Evolutionary conservation across 2,113 vertebrate species (phyloP).

Genomic region (Motacilla tschutschensis): DNA sequence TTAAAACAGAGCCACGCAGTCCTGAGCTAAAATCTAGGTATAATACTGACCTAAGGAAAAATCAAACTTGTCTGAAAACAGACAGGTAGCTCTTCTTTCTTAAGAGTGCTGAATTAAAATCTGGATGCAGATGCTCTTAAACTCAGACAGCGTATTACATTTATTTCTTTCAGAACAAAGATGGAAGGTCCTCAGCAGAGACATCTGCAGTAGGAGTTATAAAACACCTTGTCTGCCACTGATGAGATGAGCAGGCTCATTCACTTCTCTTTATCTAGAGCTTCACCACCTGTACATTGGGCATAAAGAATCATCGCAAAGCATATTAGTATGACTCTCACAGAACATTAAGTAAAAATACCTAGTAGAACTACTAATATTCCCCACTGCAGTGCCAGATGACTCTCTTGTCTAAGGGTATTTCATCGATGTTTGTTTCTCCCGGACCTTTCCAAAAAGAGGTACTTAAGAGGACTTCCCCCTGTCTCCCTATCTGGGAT

Average conservation of each 20-base stretch:
- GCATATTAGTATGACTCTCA: background rate
- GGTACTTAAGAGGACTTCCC: background rate
- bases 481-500: background rate
- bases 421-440: background rate
- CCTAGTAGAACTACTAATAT: background rate
- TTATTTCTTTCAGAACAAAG: background rate
- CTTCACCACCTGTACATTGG: background rate
- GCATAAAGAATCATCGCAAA: background rate
- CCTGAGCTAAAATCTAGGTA: background rate
- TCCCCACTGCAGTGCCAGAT: background rate
- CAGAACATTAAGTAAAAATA: background rate
- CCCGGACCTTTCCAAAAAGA: background rate
- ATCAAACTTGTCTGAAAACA: background rate
- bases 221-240: background rate
- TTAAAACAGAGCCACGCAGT: background rate
- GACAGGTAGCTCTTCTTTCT: background rate
- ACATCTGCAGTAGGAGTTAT: background rate
- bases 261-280: background rate
- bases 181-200: background rate
- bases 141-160: background rate
- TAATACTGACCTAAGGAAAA: background rate
- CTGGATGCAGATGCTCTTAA: background rate
- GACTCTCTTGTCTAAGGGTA: background rate
- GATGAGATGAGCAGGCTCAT: background rate
- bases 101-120: background rate